A percentile compares a stretch with the other conserved stretches of the same genome.
phyloP scores from a whole-genome alignment of 2,888 invertebrate species.

The Machimus atricapillus region DNA sequence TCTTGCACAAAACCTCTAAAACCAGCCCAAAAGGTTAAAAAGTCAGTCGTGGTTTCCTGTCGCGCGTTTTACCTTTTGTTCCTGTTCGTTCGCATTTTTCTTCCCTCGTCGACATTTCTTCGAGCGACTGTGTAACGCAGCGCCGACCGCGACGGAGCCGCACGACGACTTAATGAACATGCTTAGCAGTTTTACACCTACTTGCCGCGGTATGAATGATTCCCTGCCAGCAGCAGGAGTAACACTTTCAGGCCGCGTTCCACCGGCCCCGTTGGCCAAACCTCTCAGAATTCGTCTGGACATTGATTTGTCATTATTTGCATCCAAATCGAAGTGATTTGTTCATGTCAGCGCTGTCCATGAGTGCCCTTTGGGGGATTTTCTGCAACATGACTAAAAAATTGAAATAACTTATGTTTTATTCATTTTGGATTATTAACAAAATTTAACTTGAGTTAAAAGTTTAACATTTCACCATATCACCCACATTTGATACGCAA shows the following conservation, averaged over 20 bases:
- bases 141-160: conserved; percentile 13
- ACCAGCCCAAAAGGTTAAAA: conserved; percentile 41
- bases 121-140: conserved; percentile 4
- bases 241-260: not conserved
- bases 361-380: not conserved
- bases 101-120: conserved; percentile 2
- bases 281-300: conserved; percentile 14
- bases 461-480: too few relatives aligned
- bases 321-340: conserved; percentile 41
- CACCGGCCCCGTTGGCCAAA: not conserved
- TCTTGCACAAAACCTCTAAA: conserved; percentile 17
- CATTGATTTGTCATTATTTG: conserved; percentile 43
- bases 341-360: not conserved
- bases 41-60: conserved; percentile 44
- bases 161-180: conserved; percentile 40
- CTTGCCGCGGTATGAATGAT: conserved; percentile 41
- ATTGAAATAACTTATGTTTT: too few relatives aligned
- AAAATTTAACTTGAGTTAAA: too few relatives aligned
- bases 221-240: conserved; percentile 18
- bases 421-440: too few relatives aligned
- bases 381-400: not conserved
- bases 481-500: too few relatives aligned
- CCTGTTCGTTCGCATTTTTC: not conserved
- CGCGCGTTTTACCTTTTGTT: conserved; percentile 39
- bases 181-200: conserved; percentile 44